Evolutionary conservation across 2,113 vertebrate genomes (phyloP), one percentile per base, ranked within the genome.

Genomic region (Caloenas nicobarica): DNA sequence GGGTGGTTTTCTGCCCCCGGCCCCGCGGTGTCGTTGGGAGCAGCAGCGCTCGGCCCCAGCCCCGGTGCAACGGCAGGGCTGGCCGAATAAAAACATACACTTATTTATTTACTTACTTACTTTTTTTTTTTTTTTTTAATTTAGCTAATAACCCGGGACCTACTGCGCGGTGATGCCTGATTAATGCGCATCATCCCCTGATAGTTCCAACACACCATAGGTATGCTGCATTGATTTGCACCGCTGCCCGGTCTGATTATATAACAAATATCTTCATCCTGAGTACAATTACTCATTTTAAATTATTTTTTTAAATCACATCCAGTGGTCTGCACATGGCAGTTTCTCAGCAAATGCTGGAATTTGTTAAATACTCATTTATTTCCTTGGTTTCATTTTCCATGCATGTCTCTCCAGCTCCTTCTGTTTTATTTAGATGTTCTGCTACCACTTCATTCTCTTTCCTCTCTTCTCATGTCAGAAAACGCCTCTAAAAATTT

Each of bases 291-390:
- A 9, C 7, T 54, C 3, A 2, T 74, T 79, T 51, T 61, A 25
- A 57, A 22, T 28, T 33, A n/a, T 21, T 16, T 23, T n/a, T 16
- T 38, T n/a, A 18, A 48, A 18, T 13, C 2, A 0, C 18, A 33
- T 44, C 36, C 34, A 13, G 26, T 11, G 7, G 13, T 53, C 38
- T 33, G 24, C 40, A 14, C 0, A 0, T 33, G n/a, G 56, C 29
- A 9, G 5, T 70, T 74, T 44, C 42, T 11, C 38, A 23, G n/a
- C 34, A 38, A 54, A 29, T 10, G 0, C 6, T 57, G 36, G 2
- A 1, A 7, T 64, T 65, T 46, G 13, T 64, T 40, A 38, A 56
- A 13, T 13, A 5, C 31, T 28, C 11, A 3, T 5, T 31, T 50
- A 11, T 69, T 65, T 34, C 23, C 7, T 0, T 34, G 7, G 51